Evolutionary conservation across 2,797 vertebrate genomes (phyloP), one percentile per base, ranked within the genome.

Genomic region (Chiroxiphia lanceolata): DNA sequence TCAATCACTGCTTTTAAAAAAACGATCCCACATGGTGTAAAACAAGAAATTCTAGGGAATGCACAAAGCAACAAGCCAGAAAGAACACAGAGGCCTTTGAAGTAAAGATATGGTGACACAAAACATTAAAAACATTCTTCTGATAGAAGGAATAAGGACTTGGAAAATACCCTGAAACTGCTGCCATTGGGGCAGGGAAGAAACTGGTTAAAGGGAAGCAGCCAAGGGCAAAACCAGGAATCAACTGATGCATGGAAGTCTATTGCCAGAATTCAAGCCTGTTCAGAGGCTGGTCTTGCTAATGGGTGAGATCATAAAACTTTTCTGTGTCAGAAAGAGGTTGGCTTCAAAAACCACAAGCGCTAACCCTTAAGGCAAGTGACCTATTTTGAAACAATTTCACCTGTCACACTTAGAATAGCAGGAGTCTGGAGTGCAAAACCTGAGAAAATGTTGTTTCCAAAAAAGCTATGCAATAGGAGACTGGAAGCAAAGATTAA

Each of bases 11-110:
- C 26, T 86, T 71, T 40, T 47, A 2, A n/a, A 27, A 38, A 85
- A 82, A 38, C 0, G 0, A 83, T 48, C 25, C 25, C 16, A 9
- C 27, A 6, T 1, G 5, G 6, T 21, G 9, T 53, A 33, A 61
- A 31, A 29, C 31, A 10, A 83, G 18, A 67, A 34, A 54, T 47
- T 67, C 15, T 40, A 68, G 63, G 31, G 31, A 59, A 68, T n/a
- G 40, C 3, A 44, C 15, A 11, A 65, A 89, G 48, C 19, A 90
- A 64, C 48, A 26, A 83, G 44, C 4, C 7, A 12, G 25, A 88
- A 53, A 44, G 60, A 83, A 81, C 45, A 63, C 4, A 61, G 2
- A 53, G 27, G 22, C 4, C 25, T 74, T 31, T 60, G 14, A 48
- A 69, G 27, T 13, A 18, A 68, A 82, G 40, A 84, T 65, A 76